A percentile compares a stretch with the other conserved stretches of the same genome.
Conservation (phyloP, 2,797 vertebrate genomes). For the Melanotaenia trifasciata region DNA sequence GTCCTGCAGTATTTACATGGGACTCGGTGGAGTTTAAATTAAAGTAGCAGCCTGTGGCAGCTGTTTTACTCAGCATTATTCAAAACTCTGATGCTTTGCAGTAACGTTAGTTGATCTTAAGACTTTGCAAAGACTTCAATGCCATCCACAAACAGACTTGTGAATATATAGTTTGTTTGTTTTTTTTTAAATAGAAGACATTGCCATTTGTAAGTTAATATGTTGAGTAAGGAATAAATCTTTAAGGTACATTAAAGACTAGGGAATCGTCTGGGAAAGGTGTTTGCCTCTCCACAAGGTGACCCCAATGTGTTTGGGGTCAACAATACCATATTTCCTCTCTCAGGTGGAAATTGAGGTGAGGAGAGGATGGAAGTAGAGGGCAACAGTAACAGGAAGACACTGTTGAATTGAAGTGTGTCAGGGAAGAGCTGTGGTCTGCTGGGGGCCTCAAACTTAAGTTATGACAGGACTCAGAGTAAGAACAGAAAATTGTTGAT, state of each 20-base stretch:
- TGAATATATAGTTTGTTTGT: neutral
- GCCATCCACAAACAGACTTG: neutral
- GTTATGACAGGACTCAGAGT: neutral
- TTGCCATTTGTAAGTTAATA: neutral
- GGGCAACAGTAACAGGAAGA: neutral
- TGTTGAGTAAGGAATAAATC: neutral
- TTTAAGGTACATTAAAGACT: neutral
- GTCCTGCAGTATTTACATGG: slow-evolving; percentile 48
- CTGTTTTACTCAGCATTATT: slow-evolving; percentile 31
- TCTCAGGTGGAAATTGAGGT: neutral
- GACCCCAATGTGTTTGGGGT: neutral
- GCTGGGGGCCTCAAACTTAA: neutral
- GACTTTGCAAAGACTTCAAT: slow-evolving; percentile 9
- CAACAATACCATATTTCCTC: neutral
- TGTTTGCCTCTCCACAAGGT: neutral
- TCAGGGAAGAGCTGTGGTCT: neutral
- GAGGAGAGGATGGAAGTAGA: neutral
- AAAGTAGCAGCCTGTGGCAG: slow-evolving; percentile 31
- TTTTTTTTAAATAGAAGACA: neutral
- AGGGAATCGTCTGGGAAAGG: neutral
- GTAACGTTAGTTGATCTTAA: slow-evolving; percentile 14
- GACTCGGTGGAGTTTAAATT: slow-evolving; percentile 3
- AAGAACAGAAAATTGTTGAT: neutral
- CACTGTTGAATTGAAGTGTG: neutral
- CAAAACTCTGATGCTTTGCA: slow-evolving; percentile 21